Conservation (phyloP, 2,888 invertebrate genomes). For the Lithophane semibrunnea region DNA sequence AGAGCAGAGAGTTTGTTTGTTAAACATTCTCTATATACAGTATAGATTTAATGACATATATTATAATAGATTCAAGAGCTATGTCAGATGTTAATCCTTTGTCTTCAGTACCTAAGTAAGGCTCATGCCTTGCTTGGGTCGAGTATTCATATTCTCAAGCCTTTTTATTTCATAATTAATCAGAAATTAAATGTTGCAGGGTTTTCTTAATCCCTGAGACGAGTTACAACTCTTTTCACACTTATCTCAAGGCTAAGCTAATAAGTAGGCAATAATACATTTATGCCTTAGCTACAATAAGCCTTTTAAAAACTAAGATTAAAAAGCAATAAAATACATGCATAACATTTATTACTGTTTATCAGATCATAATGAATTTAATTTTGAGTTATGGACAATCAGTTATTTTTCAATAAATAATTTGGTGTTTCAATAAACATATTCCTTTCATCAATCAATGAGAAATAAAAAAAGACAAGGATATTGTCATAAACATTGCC, state of each 20-base stretch:
- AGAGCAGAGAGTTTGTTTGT: slow-evolving; percentile 5
- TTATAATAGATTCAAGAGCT: background rate
- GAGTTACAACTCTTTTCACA: background rate
- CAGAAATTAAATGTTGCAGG: background rate
- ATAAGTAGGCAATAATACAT: slow-evolving; percentile 10
- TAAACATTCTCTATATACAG: slow-evolving; percentile 5
- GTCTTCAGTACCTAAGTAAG: background rate
- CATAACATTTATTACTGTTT: background rate
- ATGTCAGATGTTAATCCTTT: background rate
- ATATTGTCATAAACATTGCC: background rate
- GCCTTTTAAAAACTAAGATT: background rate
- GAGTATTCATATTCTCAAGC: background rate
- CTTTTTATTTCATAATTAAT: background rate
- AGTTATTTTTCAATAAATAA: slow-evolving; percentile 1
- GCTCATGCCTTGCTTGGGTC: background rate
- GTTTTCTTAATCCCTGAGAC: background rate
- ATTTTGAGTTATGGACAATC: background rate
- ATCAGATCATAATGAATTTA: background rate
- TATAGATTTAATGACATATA: background rate
- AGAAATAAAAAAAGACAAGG: background rate
- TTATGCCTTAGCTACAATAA: background rate
- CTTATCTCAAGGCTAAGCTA: slow-evolving; percentile 13
- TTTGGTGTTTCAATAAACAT: background rate
- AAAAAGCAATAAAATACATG: background rate
- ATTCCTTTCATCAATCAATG: background rate